Evolutionary conservation across 2,888 invertebrate genomes (phyloP), one percentile per base, ranked within the genome.

Genomic region (Drosophila trichaetosa): DNA sequence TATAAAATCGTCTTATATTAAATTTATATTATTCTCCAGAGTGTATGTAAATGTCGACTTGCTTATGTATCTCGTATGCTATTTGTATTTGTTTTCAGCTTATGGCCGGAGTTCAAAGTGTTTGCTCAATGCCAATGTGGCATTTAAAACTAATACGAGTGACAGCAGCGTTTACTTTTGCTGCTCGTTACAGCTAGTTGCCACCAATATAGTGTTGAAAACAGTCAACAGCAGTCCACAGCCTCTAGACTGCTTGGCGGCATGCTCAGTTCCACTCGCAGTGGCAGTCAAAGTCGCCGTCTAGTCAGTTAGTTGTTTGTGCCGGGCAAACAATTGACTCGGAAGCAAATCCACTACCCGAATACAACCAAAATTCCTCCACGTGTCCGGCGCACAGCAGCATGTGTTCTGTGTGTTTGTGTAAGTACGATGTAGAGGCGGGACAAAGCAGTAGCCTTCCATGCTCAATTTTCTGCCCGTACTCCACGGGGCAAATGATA

Each of bases 121-220:
- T 86, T 86, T 89, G 80, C 85, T 73, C 89, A 86, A 80, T 87
- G 89, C 73, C 87, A 85, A 88, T 87, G 82, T 78, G 85, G 87
- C 89, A 89, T 86, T 89, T 82, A 83, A 85, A 82, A 82, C 89
- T 84, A 89, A 85, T 76, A 82, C 75, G 70, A 83, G 68, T 75
- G 76, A 78, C 54, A 69, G 57, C 69, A 60, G 74, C 62, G 62
- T 69, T 78, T 73, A 56, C 74, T 65, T 67, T 65, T 67, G 69
- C 67, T 73, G 70, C 52, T 60, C 58, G 76, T 77, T 72, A 71
- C 80, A 76, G 72, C 71, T 84, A 68, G 69, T 73, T 82, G 81
- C 87, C 87, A 86, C 87, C 87, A 81, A 86, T 75, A 81, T 80
- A 81, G 88, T 88, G 86, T 84, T 88, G 83, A 79, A 87, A 83